Percentiles rank a stretch among this genome's conserved stretches.
phyloP scores from a whole-genome alignment of 2,797 vertebrate species.

The Sorex maritimensis region DNA sequence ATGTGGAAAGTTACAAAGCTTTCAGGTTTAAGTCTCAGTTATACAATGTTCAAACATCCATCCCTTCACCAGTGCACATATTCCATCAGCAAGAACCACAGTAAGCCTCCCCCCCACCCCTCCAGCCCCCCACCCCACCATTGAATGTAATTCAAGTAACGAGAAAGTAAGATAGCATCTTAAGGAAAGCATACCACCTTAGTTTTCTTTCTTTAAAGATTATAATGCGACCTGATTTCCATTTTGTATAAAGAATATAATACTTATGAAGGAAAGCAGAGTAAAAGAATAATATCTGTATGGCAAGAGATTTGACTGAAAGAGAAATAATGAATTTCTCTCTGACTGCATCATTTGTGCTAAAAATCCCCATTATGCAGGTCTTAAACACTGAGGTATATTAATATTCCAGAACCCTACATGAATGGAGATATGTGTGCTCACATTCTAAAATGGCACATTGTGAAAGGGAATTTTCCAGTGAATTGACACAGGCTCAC shows the following conservation, averaged over 20 bases:
- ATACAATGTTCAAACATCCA: no score
- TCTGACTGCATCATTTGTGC: background rate
- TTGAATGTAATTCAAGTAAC: no score
- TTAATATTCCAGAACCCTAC: constrained; percentile 30
- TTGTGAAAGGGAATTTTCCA: background rate
- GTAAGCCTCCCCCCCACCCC: no score
- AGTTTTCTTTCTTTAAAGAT: background rate
- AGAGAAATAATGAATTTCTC: background rate
- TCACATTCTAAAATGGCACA: constrained; percentile 3
- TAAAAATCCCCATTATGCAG: background rate
- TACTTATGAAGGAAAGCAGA: background rate
- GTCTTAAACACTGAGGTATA: background rate
- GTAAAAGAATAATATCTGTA: background rate
- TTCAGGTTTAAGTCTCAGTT: no score
- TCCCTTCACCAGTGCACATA: no score
- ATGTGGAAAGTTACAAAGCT: no score
- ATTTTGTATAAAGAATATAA: background rate
- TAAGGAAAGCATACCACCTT: background rate
- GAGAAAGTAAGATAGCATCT: background rate
- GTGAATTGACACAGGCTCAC: background rate
- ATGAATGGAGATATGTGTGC: background rate
- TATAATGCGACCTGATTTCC: background rate
- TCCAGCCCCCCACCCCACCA: no score
- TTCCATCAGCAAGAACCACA: no score
- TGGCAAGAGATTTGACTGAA: background rate